A percentile compares a stretch with the other conserved stretches of the same genome.
These are phyloP conservation scores for Trochalopteron elliotii DNA, from an alignment of 2,113 vertebrate species.

Conservation along the genomic window DNA sequence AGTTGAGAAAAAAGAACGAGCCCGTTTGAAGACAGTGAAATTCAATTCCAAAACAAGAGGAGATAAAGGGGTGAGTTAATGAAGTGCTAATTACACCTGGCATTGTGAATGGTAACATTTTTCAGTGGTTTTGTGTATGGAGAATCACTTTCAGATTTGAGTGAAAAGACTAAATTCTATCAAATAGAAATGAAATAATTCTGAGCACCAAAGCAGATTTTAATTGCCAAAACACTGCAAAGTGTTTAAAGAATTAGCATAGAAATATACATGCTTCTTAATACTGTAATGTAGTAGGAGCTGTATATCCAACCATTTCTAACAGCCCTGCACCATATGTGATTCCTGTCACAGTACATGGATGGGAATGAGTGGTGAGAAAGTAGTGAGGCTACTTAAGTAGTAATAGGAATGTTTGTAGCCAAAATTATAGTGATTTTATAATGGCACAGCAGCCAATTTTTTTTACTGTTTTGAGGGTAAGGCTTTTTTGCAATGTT, in stretches of 20 bases:
- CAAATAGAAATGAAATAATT: not conserved
- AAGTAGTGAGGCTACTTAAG: not conserved
- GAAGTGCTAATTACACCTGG: conserved; percentile 20
- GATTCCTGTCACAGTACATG: not conserved
- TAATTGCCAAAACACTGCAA: not conserved
- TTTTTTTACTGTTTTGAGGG: not conserved
- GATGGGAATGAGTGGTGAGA: not conserved
- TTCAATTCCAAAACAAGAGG: conserved; percentile 95
- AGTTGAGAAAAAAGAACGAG: conserved; percentile 97
- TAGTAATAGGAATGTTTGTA: not conserved
- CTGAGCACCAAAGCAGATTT: not conserved
- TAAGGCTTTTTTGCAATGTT: not conserved
- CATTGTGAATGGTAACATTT: not conserved
- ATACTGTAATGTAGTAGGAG: not conserved
- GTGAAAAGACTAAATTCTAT: not conserved
- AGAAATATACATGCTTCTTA: not conserved
- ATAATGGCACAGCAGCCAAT: not conserved
- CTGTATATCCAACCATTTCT: not conserved
- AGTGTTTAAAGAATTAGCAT: not conserved
- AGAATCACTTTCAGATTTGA: not conserved
- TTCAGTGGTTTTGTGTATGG: not conserved
- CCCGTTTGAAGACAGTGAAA: conserved; percentile 97
- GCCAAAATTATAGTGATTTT: not conserved
- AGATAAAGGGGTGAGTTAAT: conserved; percentile 92
- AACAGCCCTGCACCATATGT: not conserved